Conservation (phyloP, 2,113 vertebrate genomes). For the Tiliqua scincoides region DNA sequence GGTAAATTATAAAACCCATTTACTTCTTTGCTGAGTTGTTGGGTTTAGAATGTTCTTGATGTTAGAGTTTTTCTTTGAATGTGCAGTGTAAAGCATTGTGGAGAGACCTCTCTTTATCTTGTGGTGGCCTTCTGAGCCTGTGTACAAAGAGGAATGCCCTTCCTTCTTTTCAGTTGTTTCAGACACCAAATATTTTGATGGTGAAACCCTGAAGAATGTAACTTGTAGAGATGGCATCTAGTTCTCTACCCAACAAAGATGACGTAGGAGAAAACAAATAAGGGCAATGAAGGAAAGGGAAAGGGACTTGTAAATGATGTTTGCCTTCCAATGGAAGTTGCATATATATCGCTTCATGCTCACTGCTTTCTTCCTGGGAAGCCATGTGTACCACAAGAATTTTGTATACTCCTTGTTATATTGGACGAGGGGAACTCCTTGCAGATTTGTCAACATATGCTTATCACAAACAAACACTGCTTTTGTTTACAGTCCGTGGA, state of each 20-base stretch:
- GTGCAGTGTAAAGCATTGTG: too few relatives aligned
- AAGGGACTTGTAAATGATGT: neutral
- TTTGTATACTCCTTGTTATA: neutral
- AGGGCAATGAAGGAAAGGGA: too few relatives aligned
- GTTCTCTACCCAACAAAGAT: neutral
- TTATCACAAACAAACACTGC: neutral
- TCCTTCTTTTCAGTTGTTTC: neutral
- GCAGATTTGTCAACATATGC: too few relatives aligned
- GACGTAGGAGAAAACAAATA: neutral
- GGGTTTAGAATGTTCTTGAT: neutral
- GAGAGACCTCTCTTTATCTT: neutral
- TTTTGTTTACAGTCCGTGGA: neutral
- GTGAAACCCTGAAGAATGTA: neutral
- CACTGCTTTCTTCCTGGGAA: neutral
- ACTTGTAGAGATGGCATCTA: neutral
- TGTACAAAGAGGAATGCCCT: neutral
- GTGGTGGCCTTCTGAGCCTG: neutral
- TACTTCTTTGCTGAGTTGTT: neutral
- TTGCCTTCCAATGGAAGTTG: neutral
- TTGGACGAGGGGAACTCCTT: neutral
- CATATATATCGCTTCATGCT: neutral
- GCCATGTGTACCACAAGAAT: neutral
- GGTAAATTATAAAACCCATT: slow-evolving; percentile 73
- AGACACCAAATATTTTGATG: neutral
- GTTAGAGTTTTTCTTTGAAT: neutral